phyloP scores from a whole-genome alignment of 2,797 vertebrate genomes.

The Adrianichthys oophorus region DNA sequence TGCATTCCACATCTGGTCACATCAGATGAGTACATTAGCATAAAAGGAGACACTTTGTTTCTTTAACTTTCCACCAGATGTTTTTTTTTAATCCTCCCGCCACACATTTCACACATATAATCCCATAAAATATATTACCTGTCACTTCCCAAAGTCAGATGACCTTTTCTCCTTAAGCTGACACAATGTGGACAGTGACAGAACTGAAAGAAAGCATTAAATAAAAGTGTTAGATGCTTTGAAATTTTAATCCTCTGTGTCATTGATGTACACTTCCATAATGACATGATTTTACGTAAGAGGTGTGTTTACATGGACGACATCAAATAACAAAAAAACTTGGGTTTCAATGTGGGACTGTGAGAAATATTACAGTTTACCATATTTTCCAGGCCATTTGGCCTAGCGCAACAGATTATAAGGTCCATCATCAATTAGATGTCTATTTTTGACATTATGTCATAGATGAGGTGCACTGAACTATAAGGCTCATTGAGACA shows the following conservation, averaged over 20 bases:
- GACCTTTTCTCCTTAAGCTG: slow-evolving; percentile 51
- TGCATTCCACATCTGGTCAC: slow-evolving; percentile 66
- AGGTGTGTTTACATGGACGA: too few relatives aligned
- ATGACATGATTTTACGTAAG: neutral
- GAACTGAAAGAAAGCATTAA: slow-evolving; percentile 25
- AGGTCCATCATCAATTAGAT: too few relatives aligned
- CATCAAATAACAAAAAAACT: too few relatives aligned
- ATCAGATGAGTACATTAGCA: slow-evolving; percentile 63
- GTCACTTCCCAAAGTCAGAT: slow-evolving; percentile 19
- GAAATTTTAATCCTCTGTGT: neutral
- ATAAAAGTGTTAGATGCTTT: neutral
- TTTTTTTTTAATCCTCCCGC: slow-evolving; percentile 47
- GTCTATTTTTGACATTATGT: too few relatives aligned
- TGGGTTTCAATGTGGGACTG: too few relatives aligned
- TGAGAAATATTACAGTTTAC: too few relatives aligned
- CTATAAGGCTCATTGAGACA: too few relatives aligned
- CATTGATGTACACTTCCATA: neutral
- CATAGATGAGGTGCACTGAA: too few relatives aligned
- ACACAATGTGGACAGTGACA: slow-evolving; percentile 24
- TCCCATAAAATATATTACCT: slow-evolving; percentile 5
- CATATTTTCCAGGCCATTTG: too few relatives aligned
- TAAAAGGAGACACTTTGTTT: slow-evolving; percentile 33
- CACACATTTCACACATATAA: slow-evolving; percentile 20
- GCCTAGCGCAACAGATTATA: too few relatives aligned
- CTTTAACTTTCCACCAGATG: slow-evolving; percentile 28